Evolutionary conservation across 2,113 vertebrate genomes (phyloP).

Genomic region (Penelope pileata): DNA sequence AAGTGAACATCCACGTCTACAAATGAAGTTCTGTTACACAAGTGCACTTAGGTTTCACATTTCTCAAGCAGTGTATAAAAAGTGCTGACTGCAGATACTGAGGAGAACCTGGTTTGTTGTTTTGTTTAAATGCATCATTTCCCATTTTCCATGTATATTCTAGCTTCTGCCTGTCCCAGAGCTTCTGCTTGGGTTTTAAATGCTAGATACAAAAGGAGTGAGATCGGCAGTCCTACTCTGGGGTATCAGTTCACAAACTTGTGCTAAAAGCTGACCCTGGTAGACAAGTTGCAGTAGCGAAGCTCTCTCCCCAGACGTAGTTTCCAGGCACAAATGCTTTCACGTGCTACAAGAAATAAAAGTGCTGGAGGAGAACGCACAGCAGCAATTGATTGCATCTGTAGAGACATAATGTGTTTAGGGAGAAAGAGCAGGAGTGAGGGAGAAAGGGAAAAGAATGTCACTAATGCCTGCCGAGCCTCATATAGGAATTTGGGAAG

Average conservation of each 20-base stretch:
- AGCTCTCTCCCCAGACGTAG: background rate
- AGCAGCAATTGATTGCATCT: background rate
- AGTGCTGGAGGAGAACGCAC: background rate
- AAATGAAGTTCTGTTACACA: conserved; percentile 5
- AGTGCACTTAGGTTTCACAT: background rate
- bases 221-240: background rate
- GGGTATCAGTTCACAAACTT: background rate
- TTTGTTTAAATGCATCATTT: background rate
- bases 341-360: background rate
- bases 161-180: background rate
- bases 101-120: background rate
- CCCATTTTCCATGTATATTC: background rate
- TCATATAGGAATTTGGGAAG: background rate
- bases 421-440: background rate
- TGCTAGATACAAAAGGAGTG: background rate
- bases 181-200: background rate
- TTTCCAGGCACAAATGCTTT: background rate
- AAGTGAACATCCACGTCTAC: background rate
- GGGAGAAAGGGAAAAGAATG: background rate
- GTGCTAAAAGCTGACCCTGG: background rate
- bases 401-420: background rate
- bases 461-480: background rate
- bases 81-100: background rate
- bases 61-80: conserved; percentile 4
- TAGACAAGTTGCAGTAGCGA: background rate